Evolutionary conservation across 2,888 invertebrate genomes (phyloP).

Genomic region (Formica aserva): DNA sequence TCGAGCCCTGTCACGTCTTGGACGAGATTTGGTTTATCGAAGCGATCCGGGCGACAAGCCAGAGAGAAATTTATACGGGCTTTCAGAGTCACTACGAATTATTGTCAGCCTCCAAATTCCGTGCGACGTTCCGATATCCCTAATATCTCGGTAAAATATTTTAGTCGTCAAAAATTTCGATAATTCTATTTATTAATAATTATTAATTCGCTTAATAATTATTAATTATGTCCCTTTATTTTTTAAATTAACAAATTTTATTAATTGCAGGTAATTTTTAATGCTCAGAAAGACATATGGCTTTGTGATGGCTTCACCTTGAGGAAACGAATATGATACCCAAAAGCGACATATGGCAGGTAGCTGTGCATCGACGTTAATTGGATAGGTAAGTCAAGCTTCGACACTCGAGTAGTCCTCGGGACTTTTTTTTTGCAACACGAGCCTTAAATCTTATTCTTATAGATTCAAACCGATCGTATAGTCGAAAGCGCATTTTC

Average conservation of each 20-base stretch:
- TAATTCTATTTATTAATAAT: not conserved
- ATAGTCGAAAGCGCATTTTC: not conserved
- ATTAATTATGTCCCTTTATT: not conserved
- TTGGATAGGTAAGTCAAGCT: slow-evolving; percentile 64
- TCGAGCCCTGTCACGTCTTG: not conserved
- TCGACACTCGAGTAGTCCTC: slow-evolving; percentile 53
- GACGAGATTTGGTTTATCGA: not conserved
- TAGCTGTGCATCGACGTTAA: slow-evolving; percentile 59
- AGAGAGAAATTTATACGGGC: not conserved
- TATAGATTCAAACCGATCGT: not conserved
- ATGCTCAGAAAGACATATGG: slow-evolving; percentile 28
- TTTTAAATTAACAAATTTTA: not conserved
- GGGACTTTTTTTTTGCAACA: not conserved
- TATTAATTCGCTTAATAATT: not conserved
- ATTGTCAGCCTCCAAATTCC: not conserved
- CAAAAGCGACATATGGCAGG: slow-evolving; percentile 70
- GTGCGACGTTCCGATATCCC: not conserved
- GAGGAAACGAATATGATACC: slow-evolving; percentile 70
- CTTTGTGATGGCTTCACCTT: slow-evolving; percentile 65
- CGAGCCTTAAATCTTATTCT: slow-evolving; percentile 5
- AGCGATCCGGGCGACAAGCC: not conserved
- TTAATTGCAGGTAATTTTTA: not conserved
- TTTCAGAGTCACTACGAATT: not conserved
- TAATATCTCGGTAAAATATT: not conserved
- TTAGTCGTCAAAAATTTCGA: not conserved